Percentiles rank a stretch among this genome's conserved stretches.
phyloP scores from a whole-genome alignment of 2,888 invertebrate species.

The Tiliacea aurago region DNA sequence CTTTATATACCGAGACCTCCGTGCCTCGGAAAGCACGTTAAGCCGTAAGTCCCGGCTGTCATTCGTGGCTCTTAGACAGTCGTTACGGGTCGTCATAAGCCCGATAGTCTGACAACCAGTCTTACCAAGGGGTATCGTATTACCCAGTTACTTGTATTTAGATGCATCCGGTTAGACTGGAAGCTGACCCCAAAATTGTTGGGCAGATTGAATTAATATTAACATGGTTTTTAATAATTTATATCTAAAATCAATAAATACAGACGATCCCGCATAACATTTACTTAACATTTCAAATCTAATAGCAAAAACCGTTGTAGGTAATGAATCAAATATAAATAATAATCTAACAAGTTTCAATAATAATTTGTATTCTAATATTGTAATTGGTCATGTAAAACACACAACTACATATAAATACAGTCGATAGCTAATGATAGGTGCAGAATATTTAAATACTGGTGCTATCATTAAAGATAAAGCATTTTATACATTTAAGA shows the following conservation, averaged over 20 bases:
- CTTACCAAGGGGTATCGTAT: too few relatives aligned
- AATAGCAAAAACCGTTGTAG: background rate
- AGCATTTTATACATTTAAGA: constrained; percentile 25
- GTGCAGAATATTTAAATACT: constrained; percentile 43
- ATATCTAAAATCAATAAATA: background rate
- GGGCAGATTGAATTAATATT: too few relatives aligned
- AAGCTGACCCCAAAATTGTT: too few relatives aligned
- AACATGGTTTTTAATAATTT: background rate
- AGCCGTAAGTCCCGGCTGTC: too few relatives aligned
- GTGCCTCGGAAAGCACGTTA: too few relatives aligned
- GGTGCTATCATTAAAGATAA: constrained; percentile 44
- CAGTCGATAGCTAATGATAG: constrained; percentile 14
- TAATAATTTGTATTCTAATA: constrained; percentile 54
- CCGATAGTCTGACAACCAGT: too few relatives aligned
- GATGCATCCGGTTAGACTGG: too few relatives aligned
- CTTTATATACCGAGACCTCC: too few relatives aligned
- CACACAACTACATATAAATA: constrained; percentile 31
- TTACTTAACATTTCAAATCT: constrained; percentile 14
- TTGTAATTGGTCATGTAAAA: constrained; percentile 45
- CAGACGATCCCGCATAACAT: background rate
- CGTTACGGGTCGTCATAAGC: too few relatives aligned
- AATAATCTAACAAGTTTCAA: constrained; percentile 26
- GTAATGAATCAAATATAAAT: constrained; percentile 40
- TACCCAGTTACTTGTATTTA: too few relatives aligned
- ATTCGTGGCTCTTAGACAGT: too few relatives aligned